phyloP scores from a whole-genome alignment of 2,888 invertebrate species.

The Tuta absoluta region DNA sequence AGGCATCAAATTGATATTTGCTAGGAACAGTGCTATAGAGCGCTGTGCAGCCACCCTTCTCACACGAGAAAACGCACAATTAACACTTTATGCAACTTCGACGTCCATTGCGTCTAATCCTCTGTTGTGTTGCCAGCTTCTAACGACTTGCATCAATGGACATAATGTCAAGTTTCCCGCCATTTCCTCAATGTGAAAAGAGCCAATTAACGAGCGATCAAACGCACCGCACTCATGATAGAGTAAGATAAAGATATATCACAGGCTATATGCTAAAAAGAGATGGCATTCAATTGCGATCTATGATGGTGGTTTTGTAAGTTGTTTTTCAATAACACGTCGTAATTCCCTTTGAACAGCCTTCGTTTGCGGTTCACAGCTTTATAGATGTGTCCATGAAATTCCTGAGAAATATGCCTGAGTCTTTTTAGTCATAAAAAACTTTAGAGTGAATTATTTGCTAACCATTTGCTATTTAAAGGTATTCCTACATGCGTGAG shows the following conservation, averaged over 20 bases:
- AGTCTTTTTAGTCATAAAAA: too few species aligned
- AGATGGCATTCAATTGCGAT: neutral
- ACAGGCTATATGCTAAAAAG: neutral
- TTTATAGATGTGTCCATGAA: neutral
- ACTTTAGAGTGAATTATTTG: too few species aligned
- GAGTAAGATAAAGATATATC: conserved; percentile 9
- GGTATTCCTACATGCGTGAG: too few species aligned
- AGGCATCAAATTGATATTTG: too few species aligned
- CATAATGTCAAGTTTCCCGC: neutral
- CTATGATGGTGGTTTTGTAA: neutral
- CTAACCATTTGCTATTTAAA: too few species aligned
- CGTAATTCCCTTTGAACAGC: neutral
- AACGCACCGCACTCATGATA: conserved; percentile 38
- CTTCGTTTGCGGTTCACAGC: neutral
- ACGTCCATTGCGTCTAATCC: neutral
- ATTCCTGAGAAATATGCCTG: neutral
- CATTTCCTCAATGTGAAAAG: conserved; percentile 46
- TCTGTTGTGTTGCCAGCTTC: neutral
- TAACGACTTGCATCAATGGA: neutral
- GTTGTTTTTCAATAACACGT: neutral
- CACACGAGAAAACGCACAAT: conserved; percentile 28
- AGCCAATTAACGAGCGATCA: conserved; percentile 46
- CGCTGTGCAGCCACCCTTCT: neutral
- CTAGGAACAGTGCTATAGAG: too few species aligned
- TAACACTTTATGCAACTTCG: conserved; percentile 18